These are phyloP conservation scores for Platycercus adscitus DNA, from an alignment of 2,113 vertebrate species.

Conservation along the genomic window DNA sequence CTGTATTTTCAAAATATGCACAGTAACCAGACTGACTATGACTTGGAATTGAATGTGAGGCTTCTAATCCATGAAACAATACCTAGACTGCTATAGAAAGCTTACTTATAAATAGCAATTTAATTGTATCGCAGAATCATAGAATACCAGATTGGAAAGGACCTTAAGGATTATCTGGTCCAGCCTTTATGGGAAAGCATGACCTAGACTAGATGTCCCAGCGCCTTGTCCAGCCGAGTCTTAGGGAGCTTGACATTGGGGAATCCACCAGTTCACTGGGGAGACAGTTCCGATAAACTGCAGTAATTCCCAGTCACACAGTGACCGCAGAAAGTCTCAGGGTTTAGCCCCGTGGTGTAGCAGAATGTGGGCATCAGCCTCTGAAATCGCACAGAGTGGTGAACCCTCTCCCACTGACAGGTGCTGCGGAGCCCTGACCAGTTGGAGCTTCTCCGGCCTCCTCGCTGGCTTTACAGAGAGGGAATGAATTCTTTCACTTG, in stretches of 20 bases:
- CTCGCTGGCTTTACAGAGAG: rapidly evolving
- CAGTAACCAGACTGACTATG: not conserved
- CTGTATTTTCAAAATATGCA: not conserved
- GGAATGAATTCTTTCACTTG: not conserved
- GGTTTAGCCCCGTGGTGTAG: not conserved
- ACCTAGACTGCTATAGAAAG: rapidly evolving
- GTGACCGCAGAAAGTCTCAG: rapidly evolving
- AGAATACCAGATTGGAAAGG: not conserved
- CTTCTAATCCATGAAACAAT: not conserved
- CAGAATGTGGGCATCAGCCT: no score
- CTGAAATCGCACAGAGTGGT: rapidly evolving
- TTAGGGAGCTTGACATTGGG: not conserved
- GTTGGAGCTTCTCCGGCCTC: rapidly evolving
- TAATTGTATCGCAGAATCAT: not conserved
- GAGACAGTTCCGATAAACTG: not conserved
- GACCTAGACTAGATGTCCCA: not conserved
- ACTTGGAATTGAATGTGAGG: not conserved
- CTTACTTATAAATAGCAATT: not conserved
- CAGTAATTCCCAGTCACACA: not conserved
- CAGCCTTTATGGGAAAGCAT: not conserved
- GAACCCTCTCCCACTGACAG: no score
- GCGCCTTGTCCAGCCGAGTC: not conserved
- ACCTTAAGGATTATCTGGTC: not conserved
- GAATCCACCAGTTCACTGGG: not conserved
- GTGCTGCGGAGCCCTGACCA: not conserved